Conservation (phyloP, 2,888 invertebrate species). For the Andrena praecox region DNA sequence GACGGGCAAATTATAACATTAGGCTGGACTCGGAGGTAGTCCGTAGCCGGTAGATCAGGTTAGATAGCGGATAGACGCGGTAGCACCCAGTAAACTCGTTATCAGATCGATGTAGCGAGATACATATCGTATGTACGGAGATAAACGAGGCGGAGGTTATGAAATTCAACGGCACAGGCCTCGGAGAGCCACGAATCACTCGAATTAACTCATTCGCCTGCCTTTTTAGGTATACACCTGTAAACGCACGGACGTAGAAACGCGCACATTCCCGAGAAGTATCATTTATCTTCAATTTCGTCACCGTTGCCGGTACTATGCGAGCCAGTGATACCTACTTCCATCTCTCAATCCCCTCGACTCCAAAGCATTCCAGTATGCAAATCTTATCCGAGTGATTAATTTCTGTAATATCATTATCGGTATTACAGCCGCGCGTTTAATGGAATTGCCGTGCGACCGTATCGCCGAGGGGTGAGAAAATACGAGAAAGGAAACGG, state of each 20-base stretch:
- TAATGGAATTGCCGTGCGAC: background rate
- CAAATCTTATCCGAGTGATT: conserved; percentile 16
- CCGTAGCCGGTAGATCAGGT: conserved; percentile 52
- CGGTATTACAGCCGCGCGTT: background rate
- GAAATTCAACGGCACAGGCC: conserved; percentile 56
- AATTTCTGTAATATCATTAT: conserved; percentile 8
- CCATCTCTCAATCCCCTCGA: conserved; percentile 1
- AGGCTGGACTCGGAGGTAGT: conserved; percentile 36
- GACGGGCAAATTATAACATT: conserved; percentile 50
- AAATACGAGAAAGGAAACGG: background rate
- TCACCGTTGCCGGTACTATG: conserved; percentile 25
- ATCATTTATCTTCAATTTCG: conserved; percentile 25
- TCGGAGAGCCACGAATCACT: conserved; percentile 27
- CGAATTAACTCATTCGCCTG: conserved; percentile 19
- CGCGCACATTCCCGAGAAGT: background rate
- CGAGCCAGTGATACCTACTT: background rate
- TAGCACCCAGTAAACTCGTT: conserved; percentile 63
- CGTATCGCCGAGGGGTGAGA: background rate
- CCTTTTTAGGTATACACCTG: conserved; percentile 15
- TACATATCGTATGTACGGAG: conserved; percentile 58
- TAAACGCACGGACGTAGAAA: conserved; percentile 3
- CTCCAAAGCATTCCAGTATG: conserved; percentile 3
- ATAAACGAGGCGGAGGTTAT: conserved; percentile 58
- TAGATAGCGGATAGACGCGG: conserved; percentile 62
- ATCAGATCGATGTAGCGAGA: conserved; percentile 64